These are phyloP conservation scores for Campoplex capitator DNA, from an alignment of 2,888 invertebrate species.

Conservation along the genomic window DNA sequence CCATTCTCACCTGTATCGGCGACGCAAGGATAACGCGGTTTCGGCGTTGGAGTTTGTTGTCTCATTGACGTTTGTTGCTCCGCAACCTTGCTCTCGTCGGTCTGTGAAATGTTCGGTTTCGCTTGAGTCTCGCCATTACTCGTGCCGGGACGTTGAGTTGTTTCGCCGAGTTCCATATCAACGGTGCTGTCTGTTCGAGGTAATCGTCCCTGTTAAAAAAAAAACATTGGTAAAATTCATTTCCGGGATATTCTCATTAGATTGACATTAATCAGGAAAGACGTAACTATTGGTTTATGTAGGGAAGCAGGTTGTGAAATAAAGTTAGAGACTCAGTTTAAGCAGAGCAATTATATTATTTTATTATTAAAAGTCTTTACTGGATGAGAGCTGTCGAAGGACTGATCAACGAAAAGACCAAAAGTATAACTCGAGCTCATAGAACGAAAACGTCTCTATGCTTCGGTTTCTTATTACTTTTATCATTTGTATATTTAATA, in stretches of 20 bases:
- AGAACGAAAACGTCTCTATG: too few relatives aligned
- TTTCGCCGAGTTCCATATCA: constrained; percentile 80
- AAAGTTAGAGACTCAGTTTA: too few relatives aligned
- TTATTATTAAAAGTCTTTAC: too few relatives aligned
- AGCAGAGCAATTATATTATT: too few relatives aligned
- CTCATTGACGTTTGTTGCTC: constrained; percentile 85
- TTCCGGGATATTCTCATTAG: background rate
- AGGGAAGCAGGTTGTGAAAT: too few relatives aligned
- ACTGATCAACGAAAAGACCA: too few relatives aligned
- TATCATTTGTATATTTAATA: too few relatives aligned
- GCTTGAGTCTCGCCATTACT: constrained; percentile 74
- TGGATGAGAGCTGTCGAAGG: too few relatives aligned
- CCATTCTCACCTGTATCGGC: constrained; percentile 89
- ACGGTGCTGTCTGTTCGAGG: constrained; percentile 73
- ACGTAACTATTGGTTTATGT: background rate
- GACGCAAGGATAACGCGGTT: constrained; percentile 87
- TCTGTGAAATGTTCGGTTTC: constrained; percentile 87
- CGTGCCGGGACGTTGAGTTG: constrained; percentile 69
- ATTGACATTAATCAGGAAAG: background rate
- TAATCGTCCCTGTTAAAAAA: constrained; percentile 69
- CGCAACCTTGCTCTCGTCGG: constrained; percentile 93
- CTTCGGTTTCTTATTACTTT: too few relatives aligned
- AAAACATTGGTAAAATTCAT: background rate
- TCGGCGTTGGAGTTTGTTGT: constrained; percentile 74
- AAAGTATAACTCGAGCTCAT: too few relatives aligned